Evolutionary conservation across 2,888 invertebrate species (phyloP), one percentile per base, ranked within the genome.

Genomic region (Drosophila multiciliata): DNA sequence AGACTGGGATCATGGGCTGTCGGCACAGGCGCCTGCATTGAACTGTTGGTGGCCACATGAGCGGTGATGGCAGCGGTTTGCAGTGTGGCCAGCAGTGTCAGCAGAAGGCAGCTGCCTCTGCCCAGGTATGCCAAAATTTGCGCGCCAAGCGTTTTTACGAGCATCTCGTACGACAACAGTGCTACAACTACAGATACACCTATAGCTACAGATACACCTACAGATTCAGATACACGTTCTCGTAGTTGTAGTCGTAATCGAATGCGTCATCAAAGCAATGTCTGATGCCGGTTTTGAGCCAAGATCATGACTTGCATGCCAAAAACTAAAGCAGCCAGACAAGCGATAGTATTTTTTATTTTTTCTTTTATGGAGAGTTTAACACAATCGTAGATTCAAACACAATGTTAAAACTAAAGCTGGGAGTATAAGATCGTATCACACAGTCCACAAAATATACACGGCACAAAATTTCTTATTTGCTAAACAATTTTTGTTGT

Each of bases 231-330:
- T n/a, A 69, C 38, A 72, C 63, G 66, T 33, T 64, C 61, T 74
- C 65, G 66, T 20, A 60, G 35, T 8, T 40, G 59, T 32, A 57
- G 38, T 73, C 60, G 73, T 57, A 59, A 77, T 79, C 72, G 73
- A 80, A 85, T 86, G 85, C 85, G 85, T 86, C 85, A 86, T 87
- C 85, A 87, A 86, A 83, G 68, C 65, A 61, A 64, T 60, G 61
- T 38, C 81, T 81, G 66, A 55, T 78, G 86, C 84, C 87, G 85
- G 84, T 81, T 85, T 76, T 55, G 68, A 87, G 85, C 69, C 80
- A 80, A 82, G 87, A 84, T 85, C 85, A 84, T 84, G 75, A 81
- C 84, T 73, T 71, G 79, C 73, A 81, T 79, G 66, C 69, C 72
- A 66, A 66, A 79, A 71, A 73, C 49, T 53, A 58, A 65, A 67